Evolutionary conservation across 2,113 vertebrate genomes (phyloP).

Genomic region (Mus pahari): DNA sequence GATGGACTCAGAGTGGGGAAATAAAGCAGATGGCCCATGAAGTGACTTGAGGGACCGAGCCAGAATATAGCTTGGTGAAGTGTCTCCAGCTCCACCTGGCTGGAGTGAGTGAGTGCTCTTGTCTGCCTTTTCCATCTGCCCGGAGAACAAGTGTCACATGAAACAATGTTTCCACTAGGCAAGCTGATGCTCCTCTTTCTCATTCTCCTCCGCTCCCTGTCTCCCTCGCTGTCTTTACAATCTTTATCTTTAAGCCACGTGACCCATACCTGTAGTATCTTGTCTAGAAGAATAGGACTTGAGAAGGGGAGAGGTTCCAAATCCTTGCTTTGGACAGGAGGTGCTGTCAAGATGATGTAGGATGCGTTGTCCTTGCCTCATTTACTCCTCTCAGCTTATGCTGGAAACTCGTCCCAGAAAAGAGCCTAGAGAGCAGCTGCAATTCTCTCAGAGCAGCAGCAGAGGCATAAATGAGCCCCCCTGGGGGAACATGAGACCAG

Average conservation of each 20-base stretch:
- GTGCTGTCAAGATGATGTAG: background rate
- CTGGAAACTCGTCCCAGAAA: background rate
- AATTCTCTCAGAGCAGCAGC: background rate
- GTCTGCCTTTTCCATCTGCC: background rate
- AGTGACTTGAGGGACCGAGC: background rate
- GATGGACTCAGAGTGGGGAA: background rate
- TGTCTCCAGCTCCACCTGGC: background rate
- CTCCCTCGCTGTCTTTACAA: background rate
- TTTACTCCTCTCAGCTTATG: background rate
- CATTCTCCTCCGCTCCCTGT: background rate
- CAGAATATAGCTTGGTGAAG: background rate
- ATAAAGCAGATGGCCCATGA: background rate
- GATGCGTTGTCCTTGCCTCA: background rate
- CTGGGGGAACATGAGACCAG: background rate
- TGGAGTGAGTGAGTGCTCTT: too few relatives aligned
- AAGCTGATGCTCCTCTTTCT: background rate
- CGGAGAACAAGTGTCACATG: background rate
- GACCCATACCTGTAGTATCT: background rate
- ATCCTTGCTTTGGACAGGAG: background rate
- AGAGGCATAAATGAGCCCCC: background rate
- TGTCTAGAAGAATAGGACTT: background rate
- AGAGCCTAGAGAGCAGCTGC: background rate
- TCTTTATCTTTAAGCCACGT: background rate
- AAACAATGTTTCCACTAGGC: background rate
- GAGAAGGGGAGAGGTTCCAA: background rate